phyloP scores from a whole-genome alignment of 1,140 invertebrate genomes.

The Arion vulgaris region DNA sequence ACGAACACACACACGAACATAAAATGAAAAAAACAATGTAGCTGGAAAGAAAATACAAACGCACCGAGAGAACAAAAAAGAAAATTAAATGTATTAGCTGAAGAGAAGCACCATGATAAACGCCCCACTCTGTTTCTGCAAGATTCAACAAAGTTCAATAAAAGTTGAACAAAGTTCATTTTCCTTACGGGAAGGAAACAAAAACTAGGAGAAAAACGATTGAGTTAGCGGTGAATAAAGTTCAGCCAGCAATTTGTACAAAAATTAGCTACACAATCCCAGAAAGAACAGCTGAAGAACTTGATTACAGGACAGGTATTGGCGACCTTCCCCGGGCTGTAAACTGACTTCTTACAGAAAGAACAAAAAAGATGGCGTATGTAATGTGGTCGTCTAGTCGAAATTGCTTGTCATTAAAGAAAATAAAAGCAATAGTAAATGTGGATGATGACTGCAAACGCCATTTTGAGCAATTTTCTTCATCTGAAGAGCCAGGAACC shows the following conservation, averaged over 20 bases:
- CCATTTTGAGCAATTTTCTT: neutral
- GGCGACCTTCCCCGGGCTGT: neutral
- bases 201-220: too few species aligned
- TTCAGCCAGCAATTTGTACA: neutral
- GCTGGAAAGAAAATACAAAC: neutral
- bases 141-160: neutral
- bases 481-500: neutral
- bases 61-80: neutral
- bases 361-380: neutral
- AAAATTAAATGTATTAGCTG: neutral
- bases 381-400: neutral
- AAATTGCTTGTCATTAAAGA: neutral
- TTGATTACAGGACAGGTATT: slow-evolving; percentile 1
- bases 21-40: too few species aligned
- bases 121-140: neutral
- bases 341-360: neutral
- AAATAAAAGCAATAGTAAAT: neutral
- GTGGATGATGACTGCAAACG: neutral
- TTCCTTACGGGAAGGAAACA: too few species aligned
- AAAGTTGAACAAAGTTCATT: neutral
- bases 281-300: neutral
- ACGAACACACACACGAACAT: too few species aligned
- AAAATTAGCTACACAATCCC: neutral
- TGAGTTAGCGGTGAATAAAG: neutral
- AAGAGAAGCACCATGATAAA: neutral